Conservation (phyloP, 2,797 vertebrate species). For the Sebastes trivittatus region DNA sequence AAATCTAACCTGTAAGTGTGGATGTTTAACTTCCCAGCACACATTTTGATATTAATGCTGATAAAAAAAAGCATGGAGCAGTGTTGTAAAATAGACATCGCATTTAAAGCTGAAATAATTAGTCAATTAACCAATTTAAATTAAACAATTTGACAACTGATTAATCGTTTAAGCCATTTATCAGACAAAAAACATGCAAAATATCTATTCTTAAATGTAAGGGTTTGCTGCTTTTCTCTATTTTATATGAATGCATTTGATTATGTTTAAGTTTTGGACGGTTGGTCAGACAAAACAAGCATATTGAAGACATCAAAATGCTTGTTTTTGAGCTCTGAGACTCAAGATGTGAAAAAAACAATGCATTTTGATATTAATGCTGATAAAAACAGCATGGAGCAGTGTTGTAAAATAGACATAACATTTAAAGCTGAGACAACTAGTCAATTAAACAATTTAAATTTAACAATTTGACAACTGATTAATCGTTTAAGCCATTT, state of each 20-base stretch:
- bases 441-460: background rate
- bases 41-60: background rate
- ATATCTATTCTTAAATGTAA: background rate
- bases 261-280: background rate
- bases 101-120: background rate
- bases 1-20: background rate
- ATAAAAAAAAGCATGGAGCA: no score
- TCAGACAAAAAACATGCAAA: background rate
- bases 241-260: background rate
- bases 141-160: background rate
- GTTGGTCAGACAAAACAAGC: background rate
- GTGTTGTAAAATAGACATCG: background rate
- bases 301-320: background rate
- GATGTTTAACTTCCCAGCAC: background rate
- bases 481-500: background rate
- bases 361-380: background rate
- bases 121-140: background rate
- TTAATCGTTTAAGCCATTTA: background rate
- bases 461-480: background rate
- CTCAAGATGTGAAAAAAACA: background rate
- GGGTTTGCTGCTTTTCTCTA: background rate
- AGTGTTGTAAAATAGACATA: background rate
- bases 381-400: background rate
- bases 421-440: background rate
- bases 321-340: background rate